These are phyloP conservation scores for Siniperca undulata DNA, from an alignment of 2,797 vertebrate species.

Conservation along the genomic window DNA sequence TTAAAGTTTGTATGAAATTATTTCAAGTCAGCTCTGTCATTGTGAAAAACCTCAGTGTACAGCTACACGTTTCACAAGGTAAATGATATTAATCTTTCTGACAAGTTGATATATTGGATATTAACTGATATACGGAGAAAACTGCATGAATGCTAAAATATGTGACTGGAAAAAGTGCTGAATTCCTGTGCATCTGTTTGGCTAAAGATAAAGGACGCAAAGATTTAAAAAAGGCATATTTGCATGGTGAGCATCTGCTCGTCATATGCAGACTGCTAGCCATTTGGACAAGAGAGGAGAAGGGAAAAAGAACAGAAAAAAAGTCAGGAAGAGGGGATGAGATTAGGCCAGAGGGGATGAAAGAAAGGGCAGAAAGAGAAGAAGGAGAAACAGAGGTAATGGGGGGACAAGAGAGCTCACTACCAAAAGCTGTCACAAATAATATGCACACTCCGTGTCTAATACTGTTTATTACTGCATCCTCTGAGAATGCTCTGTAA, in stretches of 20 bases:
- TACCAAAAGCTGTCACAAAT: conserved; percentile 57
- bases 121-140: conserved; percentile 60
- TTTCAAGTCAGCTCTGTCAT: conserved; percentile 63
- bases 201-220: conserved; percentile 74
- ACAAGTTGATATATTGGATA: conserved; percentile 71
- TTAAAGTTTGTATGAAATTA: conserved; percentile 65
- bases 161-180: conserved; percentile 56
- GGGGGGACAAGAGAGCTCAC: conserved; percentile 35
- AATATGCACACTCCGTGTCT: conserved; percentile 56
- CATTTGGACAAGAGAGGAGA: conserved; percentile 43
- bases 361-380: background rate
- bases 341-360: conserved; percentile 18
- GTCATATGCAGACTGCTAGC: conserved; percentile 69
- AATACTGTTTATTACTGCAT: conserved; percentile 63
- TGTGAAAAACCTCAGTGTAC: conserved; percentile 50
- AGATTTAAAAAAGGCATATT: conserved; percentile 64
- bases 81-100: conserved; percentile 77
- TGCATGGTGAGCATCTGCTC: conserved; percentile 76
- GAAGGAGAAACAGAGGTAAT: conserved; percentile 19
- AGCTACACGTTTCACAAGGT: conserved; percentile 49
- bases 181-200: conserved; percentile 75
- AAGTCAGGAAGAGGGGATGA: conserved; percentile 21
- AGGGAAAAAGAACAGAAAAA: conserved; percentile 7
- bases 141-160: conserved; percentile 60
- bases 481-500: conserved; percentile 61